Conservation (phyloP, 2,888 invertebrate genomes). For the Tiphia femorata region DNA sequence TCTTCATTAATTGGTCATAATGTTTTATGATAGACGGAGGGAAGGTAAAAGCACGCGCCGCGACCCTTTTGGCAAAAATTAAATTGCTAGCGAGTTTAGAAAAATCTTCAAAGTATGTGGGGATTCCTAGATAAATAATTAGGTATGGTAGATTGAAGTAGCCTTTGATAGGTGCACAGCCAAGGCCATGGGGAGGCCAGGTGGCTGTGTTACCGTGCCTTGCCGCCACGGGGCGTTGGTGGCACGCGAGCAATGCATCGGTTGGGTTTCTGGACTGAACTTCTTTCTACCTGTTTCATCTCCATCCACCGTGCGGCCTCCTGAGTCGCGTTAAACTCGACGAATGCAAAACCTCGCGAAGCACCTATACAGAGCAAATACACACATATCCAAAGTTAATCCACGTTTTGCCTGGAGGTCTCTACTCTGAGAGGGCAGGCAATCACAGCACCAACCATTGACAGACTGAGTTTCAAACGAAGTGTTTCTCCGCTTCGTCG, state of each 20-base stretch:
- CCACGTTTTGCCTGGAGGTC: slow-evolving; percentile 67
- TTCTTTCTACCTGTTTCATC: slow-evolving; percentile 82
- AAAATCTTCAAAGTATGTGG: slow-evolving; percentile 48
- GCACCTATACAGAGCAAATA: slow-evolving; percentile 88
- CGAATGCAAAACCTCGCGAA: slow-evolving; percentile 85
- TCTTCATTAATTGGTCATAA: slow-evolving; percentile 40
- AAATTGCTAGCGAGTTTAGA: slow-evolving; percentile 36
- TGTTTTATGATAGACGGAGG: slow-evolving; percentile 41
- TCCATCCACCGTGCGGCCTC: slow-evolving; percentile 95
- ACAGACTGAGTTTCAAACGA: slow-evolving; percentile 63
- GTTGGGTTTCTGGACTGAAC: slow-evolving; percentile 66
- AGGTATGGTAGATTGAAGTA: slow-evolving; percentile 66
- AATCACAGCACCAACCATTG: slow-evolving; percentile 69
- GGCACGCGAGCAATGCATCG: slow-evolving; percentile 66
- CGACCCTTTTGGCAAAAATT: slow-evolving; percentile 24
- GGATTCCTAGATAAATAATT: slow-evolving; percentile 57
- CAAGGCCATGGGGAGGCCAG: slow-evolving; percentile 65
- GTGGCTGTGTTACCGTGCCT: slow-evolving; percentile 67
- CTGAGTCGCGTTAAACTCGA: slow-evolving; percentile 90
- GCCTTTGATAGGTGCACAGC: slow-evolving; percentile 67
- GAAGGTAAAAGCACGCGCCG: slow-evolving; percentile 45
- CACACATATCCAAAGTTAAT: slow-evolving; percentile 70
- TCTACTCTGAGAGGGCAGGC: slow-evolving; percentile 69
- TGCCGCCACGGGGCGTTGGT: slow-evolving; percentile 68
- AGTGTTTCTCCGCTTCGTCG: slow-evolving; percentile 56